A percentile compares a stretch with the other conserved stretches of the same genome.
phyloP scores from a whole-genome alignment of 2,888 invertebrate genomes.

The Acheta domesticus region DNA sequence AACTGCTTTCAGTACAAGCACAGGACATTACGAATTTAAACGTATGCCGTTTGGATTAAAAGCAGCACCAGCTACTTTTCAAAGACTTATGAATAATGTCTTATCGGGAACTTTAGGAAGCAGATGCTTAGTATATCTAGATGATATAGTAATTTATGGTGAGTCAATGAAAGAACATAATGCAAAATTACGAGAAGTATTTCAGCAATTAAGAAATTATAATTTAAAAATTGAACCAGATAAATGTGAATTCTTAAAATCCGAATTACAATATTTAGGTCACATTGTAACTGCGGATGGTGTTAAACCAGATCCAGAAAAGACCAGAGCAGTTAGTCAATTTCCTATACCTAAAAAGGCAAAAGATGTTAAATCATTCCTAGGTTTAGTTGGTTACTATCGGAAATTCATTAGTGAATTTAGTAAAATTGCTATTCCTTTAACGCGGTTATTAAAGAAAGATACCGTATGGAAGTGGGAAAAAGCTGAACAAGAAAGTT shows the following conservation, averaged over 20 bases:
- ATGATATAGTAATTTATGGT: conserved; percentile 40
- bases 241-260: conserved; percentile 27
- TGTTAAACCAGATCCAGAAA: conserved; percentile 43
- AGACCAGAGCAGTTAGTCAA: conserved; percentile 37
- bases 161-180: conserved; percentile 21
- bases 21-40: conserved; percentile 42
- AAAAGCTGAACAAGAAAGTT: too few species aligned
- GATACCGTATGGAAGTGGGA: too few species aligned
- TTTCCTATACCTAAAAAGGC: not conserved
- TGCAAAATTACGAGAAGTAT: not conserved
- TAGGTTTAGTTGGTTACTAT: too few species aligned
- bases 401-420: too few species aligned
- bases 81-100: conserved; percentile 42
- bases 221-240: conserved; percentile 22
- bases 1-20: conserved; percentile 41
- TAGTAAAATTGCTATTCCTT: too few species aligned
- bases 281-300: conserved; percentile 42
- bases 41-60: conserved; percentile 43
- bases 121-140: conserved; percentile 41
- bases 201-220: not conserved
- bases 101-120: conserved; percentile 41
- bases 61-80: conserved; percentile 43
- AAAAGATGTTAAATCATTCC: not conserved
- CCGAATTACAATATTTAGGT: conserved; percentile 43
- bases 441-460: too few species aligned